These are phyloP conservation scores for Colletes collaris DNA, from an alignment of 2,888 invertebrate species.

Conservation along the genomic window DNA sequence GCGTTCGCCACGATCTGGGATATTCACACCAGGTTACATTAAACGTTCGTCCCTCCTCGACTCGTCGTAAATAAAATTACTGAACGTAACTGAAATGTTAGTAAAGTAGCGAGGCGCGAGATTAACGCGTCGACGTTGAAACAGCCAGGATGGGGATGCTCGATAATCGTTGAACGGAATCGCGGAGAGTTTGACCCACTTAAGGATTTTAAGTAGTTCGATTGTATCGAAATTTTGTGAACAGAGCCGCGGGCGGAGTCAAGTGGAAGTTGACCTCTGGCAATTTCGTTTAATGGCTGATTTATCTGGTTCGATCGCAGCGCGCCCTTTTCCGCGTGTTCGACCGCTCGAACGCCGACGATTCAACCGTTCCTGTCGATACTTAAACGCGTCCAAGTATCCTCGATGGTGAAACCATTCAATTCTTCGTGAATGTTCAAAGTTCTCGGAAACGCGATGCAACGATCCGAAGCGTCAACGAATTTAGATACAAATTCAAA, in stretches of 20 bases:
- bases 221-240: slow-evolving; percentile 29
- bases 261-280: slow-evolving; percentile 16
- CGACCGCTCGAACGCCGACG: not conserved
- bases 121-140: slow-evolving; percentile 14
- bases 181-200: slow-evolving; percentile 11
- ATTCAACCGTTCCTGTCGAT: not conserved
- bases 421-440: not conserved
- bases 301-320: slow-evolving; percentile 9
- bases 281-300: slow-evolving; percentile 24
- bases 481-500: too few species aligned
- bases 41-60: too few species aligned
- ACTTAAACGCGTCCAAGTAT: slow-evolving; percentile 1
- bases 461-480: too few species aligned
- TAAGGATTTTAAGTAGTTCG: slow-evolving; percentile 21
- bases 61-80: too few species aligned
- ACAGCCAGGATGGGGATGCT: not conserved
- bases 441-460: not conserved
- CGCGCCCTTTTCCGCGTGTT: not conserved
- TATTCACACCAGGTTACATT: too few species aligned
- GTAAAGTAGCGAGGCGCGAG: slow-evolving; percentile 6
- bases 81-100: too few species aligned
- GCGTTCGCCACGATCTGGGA: not conserved
- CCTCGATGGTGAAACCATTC: not conserved
- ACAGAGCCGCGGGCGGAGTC: not conserved
- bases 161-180: not conserved